Base-by-base conservation (phyloP, 2,113 vertebrate species). In the Hippocampus guttulatus region DNA sequence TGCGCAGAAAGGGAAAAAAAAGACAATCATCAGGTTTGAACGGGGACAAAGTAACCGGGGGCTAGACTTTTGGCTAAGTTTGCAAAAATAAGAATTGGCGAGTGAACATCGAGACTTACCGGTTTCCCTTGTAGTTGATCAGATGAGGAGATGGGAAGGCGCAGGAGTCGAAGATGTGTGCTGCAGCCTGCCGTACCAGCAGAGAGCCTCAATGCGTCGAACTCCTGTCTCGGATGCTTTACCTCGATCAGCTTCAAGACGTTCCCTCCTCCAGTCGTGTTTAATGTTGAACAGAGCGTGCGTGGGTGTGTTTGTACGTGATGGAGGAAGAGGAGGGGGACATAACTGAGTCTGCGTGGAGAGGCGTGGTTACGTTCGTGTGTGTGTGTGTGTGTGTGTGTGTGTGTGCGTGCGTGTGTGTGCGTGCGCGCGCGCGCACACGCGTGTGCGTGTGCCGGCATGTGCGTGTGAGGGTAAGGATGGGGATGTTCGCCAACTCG, bases 321-420 rank as follows among this genome's bases (percentile, higher is more conserved):
- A 81, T 78, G 81, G 79, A 75, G 75, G 74, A 73, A 49, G 61
- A 77, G 52, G 25, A 61, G 67, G 70, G 88, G 82, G 81, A 83
- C 78, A 86, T 80, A 18, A 89, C 85, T 76, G 83, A 84, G 88
- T 75, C 82, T 89, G 89, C 80, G 86, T 85, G 77, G 58, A 85
- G 80, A 52, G 83, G 85, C 84, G 87, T 81, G 84, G 75, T 55
- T 71, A 81, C 84, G 47, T 51, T 20, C 5, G 16, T 18, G 87
- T 73, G 71, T 80, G 84, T 6, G 15, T 15, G 70, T 27, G 43
- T 15, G 8, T 12, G 63, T 47, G 38, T 23, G 40, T 47, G 2
- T 47, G 12, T 45, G 47, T 27, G 1, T 51, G 47, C 3, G 47
- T 18, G 47, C 3, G 47, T 49, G 20, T 52, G 16, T 12, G 63